These are phyloP conservation scores for Macheiramphus alcinus DNA, from an alignment of 2,113 vertebrate species.

Conservation along the genomic window DNA sequence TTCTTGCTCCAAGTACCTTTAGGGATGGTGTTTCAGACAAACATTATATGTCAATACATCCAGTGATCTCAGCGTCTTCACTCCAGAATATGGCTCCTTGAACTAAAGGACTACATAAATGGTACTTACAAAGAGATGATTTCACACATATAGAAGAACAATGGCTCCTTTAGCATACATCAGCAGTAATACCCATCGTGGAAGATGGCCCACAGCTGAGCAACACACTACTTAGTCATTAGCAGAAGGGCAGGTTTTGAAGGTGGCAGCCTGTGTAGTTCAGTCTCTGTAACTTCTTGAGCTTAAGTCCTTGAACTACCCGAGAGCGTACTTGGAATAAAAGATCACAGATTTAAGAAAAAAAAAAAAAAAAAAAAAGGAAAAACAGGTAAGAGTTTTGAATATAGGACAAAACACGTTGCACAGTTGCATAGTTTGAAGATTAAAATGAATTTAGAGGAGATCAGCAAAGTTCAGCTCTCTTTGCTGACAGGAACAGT, in stretches of 20 bases:
- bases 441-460: not conserved
- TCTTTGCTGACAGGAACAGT: not conserved
- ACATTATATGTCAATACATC: fast-evolving
- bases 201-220: not conserved
- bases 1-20: not conserved
- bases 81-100: not conserved
- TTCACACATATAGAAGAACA: not conserved
- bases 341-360: not conserved
- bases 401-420: not conserved
- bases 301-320: not conserved
- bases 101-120: not conserved
- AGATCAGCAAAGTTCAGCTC: not conserved
- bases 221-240: not conserved
- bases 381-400: not conserved
- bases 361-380: not conserved
- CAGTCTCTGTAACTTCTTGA: not conserved
- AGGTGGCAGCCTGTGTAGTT: not conserved
- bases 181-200: not conserved
- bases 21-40: not conserved
- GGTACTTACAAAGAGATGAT: not conserved
- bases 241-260: not conserved
- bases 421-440: not conserved
- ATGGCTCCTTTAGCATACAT: not conserved
- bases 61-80: not conserved
- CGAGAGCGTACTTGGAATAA: not conserved